Evolutionary conservation across 2,797 vertebrate species (phyloP).

Genomic region (Ctenopoma multispine): DNA sequence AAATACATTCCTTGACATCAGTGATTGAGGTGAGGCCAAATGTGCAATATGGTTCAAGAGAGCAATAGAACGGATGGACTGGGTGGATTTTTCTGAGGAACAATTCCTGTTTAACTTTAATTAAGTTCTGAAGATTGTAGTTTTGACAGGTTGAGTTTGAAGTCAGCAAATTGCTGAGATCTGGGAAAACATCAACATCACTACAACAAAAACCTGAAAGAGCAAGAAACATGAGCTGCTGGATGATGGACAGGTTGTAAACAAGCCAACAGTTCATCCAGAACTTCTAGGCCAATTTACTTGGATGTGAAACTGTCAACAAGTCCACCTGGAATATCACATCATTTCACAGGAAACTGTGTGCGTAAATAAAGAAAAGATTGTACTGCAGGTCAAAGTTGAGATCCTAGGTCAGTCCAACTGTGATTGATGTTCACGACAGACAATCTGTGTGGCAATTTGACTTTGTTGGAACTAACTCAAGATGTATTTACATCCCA

Average conservation of each 20-base stretch:
- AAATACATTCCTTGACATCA: constrained; percentile 58
- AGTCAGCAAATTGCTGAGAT: neutral
- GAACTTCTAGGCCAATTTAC: neutral
- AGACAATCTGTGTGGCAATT: neutral
- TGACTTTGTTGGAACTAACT: neutral
- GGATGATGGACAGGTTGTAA: neutral
- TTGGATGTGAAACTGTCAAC: neutral
- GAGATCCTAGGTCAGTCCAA: neutral
- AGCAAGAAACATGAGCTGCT: constrained; percentile 9
- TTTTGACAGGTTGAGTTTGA: constrained; percentile 17
- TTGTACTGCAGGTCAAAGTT: neutral
- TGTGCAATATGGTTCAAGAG: constrained; percentile 44
- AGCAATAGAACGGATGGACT: constrained; percentile 45
- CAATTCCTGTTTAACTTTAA: constrained; percentile 34
- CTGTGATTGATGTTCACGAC: neutral
- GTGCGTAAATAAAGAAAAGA: neutral
- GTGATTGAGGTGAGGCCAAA: constrained; percentile 57
- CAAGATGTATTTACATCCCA: neutral
- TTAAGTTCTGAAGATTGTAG: constrained; percentile 16
- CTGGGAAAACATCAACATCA: neutral
- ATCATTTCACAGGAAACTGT: neutral
- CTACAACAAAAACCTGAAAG: neutral
- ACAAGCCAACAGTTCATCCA: constrained; percentile 11
- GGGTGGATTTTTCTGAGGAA: constrained; percentile 3
- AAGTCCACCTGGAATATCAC: neutral